These are phyloP conservation scores for Agapostemon virescens DNA, from an alignment of 2,888 invertebrate genomes.

Conservation along the genomic window DNA sequence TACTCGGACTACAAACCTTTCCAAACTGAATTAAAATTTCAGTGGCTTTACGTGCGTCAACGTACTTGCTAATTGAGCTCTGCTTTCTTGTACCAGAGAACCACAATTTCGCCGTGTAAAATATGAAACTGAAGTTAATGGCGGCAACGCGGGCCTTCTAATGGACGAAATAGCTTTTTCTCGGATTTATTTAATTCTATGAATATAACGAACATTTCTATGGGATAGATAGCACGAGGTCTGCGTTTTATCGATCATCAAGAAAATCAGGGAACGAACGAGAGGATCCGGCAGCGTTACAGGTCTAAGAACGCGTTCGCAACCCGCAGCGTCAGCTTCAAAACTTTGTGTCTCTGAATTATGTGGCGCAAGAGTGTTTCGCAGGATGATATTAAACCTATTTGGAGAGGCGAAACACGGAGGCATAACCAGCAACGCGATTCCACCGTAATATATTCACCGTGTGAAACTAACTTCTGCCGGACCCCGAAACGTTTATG, in stretches of 20 bases:
- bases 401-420: slow-evolving; percentile 41
- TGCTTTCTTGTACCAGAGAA: no score
- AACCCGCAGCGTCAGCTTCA: slow-evolving; percentile 38
- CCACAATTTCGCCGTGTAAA: no score
- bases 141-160: background rate
- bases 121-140: no score
- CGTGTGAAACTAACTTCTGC: slow-evolving; percentile 49
- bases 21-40: no score
- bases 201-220: background rate
- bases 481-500: slow-evolving; percentile 46
- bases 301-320: slow-evolving; percentile 41
- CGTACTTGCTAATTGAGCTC: no score
- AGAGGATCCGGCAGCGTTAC: slow-evolving; percentile 10
- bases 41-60: no score
- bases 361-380: slow-evolving; percentile 36
- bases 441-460: slow-evolving; percentile 38
- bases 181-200: background rate
- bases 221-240: no score
- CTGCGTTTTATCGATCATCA: background rate
- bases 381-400: slow-evolving; percentile 47
- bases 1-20: no score
- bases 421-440: slow-evolving; percentile 37
- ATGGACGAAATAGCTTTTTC: background rate
- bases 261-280: background rate
- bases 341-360: slow-evolving; percentile 43